Conservation (phyloP, 2,888 invertebrate species). For the Zygaena filipendulae region DNA sequence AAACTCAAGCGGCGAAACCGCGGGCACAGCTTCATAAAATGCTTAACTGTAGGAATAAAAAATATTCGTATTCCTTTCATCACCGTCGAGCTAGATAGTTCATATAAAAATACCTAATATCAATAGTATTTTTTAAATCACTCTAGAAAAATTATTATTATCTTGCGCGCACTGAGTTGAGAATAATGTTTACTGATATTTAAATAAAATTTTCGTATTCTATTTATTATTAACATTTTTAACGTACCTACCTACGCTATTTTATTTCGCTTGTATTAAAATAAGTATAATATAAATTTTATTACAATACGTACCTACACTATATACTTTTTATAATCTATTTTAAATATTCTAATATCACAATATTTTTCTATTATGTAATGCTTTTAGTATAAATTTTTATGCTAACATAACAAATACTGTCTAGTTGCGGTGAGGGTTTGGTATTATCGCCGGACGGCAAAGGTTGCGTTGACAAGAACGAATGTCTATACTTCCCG, state of each 20-base stretch:
- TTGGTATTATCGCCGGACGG: conserved; percentile 89
- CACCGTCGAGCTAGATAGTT: too few species aligned
- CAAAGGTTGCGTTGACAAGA: conserved; percentile 94
- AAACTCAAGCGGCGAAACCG: conserved; percentile 1
- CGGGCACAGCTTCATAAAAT: neutral
- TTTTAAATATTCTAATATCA: too few species aligned
- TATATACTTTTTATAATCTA: too few species aligned
- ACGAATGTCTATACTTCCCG: conserved; percentile 94
- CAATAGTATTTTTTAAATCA: conserved; percentile 1
- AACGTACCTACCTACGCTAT: conserved; percentile 5
- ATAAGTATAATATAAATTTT: too few species aligned
- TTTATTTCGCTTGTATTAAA: too few species aligned
- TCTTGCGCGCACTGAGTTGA: conserved; percentile 26
- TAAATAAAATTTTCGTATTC: too few species aligned
- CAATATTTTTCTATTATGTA: too few species aligned
- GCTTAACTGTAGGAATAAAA: neutral
- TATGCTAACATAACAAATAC: too few species aligned
- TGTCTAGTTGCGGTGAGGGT: conserved; percentile 91
- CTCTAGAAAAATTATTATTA: conserved; percentile 1
- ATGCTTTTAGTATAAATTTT: too few species aligned
- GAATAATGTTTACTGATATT: too few species aligned
- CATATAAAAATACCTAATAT: neutral
- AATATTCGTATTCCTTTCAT: too few species aligned
- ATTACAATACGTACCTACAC: too few species aligned
- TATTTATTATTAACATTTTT: conserved; percentile 10